Percentiles rank a stretch among this genome's conserved stretches.
Evolutionary conservation across 2,113 vertebrate species (phyloP).

Genomic region (Rhinolophus sinicus): DNA sequence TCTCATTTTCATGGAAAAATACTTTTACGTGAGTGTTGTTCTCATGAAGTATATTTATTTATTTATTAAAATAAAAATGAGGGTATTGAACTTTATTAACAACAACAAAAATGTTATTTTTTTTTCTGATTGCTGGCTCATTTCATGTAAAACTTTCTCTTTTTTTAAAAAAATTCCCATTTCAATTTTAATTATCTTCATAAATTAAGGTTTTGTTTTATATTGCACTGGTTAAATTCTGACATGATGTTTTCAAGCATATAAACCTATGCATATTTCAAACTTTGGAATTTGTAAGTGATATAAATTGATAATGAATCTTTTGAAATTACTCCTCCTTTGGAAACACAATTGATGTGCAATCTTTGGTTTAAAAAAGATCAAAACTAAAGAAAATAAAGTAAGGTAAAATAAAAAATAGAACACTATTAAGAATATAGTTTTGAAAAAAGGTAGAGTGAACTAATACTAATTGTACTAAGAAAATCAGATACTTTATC

Average conservation of each 20-base stretch:
- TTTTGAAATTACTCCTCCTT: background rate
- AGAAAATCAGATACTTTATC: background rate
- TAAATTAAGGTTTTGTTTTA: background rate
- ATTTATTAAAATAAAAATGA: slow-evolving; percentile 28
- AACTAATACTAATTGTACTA: background rate
- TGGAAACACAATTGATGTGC: background rate
- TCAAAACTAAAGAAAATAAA: background rate
- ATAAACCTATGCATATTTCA: background rate
- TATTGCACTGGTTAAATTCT: background rate
- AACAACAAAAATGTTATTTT: background rate
- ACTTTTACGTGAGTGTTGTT: background rate
- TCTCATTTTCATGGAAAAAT: slow-evolving; percentile 18
- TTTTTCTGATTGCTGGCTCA: background rate
- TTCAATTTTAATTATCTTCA: background rate
- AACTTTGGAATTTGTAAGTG: background rate
- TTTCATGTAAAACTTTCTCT: background rate
- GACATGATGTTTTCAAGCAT: background rate
- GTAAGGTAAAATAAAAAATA: background rate
- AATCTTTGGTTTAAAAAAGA: background rate
- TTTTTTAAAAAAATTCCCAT: background rate
- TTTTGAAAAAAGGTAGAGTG: background rate
- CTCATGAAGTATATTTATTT: background rate
- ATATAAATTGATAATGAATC: background rate
- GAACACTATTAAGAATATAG: background rate
- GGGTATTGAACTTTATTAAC: background rate